Evolutionary conservation across 2,888 invertebrate genomes (phyloP), one percentile per base, ranked within the genome.

Genomic region (Horisme vitalbata): DNA sequence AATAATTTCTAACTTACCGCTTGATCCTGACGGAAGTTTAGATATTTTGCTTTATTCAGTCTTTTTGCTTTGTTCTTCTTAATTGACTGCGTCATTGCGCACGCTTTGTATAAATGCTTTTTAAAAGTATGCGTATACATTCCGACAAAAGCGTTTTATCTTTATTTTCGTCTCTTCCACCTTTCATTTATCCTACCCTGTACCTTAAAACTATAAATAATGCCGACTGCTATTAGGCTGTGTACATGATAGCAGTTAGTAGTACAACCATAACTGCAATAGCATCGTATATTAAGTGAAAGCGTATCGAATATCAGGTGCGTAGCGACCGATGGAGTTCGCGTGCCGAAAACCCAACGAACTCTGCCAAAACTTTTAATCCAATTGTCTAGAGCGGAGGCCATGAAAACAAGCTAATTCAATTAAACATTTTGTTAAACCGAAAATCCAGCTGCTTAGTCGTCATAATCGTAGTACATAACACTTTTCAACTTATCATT

Each of bases 341-440:
- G 70, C 73, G 71, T 79, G 74, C 57, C 56, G 59, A 59, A 72
- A 80, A 75, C 61, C 80, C 75, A 71, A 72, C 71, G 64, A 82
- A 79, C 72, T 71, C 51, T 68, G 61, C 77, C 75, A 63, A 82
- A 81, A 80, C 61, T 76, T 70, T 52, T 76, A 81, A 83, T 83
- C 83, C 82, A 80, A 83, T 85, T 83, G 63, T 67, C 37, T 50
- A 41, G 11, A 45, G 55, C 45, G 50, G 46, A 67, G 65, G 62
- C 71, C 63, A 67, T 71, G 68, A 65, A 68, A 63, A 61, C 55
- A 52, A 51, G 54, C 47, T 76, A 76, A 75, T 74, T 67, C 65
- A 62, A 73, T 80, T 80, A 74, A 54, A 57, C 47, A 52, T 54
- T 36, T 36, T 38, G 30, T 44, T 45, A 26, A 49, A 35, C 38